Evolutionary conservation across 1,140 invertebrate genomes (phyloP).

Genomic region (Musca vetustissima): DNA sequence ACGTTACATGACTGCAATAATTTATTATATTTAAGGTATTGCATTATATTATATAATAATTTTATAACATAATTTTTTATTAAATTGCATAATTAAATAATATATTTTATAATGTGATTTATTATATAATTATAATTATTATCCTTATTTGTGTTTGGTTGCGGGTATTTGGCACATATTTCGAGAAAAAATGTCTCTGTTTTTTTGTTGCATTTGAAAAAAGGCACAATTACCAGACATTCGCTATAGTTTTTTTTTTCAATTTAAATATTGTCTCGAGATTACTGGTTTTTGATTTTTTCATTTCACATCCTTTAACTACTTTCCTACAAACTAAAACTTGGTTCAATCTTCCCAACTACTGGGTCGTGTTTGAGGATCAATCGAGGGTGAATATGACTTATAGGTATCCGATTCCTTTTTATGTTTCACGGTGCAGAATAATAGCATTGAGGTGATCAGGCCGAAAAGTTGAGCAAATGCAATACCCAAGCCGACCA

Average conservation of each 20-base stretch:
- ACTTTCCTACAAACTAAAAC: conserved; percentile 31
- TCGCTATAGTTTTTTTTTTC: conserved; percentile 5
- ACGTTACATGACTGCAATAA: too few species aligned
- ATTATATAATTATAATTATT: too few species aligned
- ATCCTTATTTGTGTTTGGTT: neutral
- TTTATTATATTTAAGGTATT: too few species aligned
- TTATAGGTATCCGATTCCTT: conserved; percentile 69
- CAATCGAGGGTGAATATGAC: conserved; percentile 65
- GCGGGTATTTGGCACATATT: conserved; percentile 21
- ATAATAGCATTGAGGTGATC: conserved; percentile 74
- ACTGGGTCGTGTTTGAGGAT: conserved; percentile 56
- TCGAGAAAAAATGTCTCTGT: conserved; percentile 4
- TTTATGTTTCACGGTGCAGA: conserved; percentile 74
- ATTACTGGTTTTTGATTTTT: neutral
- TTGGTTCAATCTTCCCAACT: conserved; percentile 56
- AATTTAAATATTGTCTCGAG: neutral
- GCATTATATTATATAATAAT: too few species aligned
- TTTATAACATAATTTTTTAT: too few species aligned
- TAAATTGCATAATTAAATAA: too few species aligned
- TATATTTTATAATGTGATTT: too few species aligned
- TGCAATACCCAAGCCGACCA: conserved; percentile 70
- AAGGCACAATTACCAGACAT: conserved; percentile 37
- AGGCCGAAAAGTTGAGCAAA: conserved; percentile 74
- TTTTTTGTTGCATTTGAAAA: conserved; percentile 27
- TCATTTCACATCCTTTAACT: neutral